Evolutionary conservation across 1,140 invertebrate species (phyloP).

Genomic region (Papilio polytes): DNA sequence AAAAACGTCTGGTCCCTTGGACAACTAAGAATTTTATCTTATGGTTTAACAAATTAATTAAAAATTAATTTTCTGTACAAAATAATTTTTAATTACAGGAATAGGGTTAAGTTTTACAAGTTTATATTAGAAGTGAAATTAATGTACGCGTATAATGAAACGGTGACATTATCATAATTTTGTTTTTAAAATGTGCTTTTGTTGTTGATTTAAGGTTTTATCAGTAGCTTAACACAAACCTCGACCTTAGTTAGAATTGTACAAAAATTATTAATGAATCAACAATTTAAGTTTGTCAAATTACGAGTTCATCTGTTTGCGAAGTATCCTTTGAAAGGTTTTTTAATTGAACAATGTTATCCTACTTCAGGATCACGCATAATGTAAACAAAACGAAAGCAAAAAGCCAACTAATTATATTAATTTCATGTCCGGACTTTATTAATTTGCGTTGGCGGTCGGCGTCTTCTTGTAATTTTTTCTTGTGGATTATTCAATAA

Average conservation of each 20-base stretch:
- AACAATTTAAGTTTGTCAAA: no score
- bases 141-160: background rate
- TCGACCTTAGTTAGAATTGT: no score
- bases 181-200: background rate
- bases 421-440: constrained; percentile 51
- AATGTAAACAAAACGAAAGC: constrained; percentile 35
- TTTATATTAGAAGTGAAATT: background rate
- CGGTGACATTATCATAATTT: background rate
- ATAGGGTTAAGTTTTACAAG: background rate
- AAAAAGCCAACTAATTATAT: constrained; percentile 59
- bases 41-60: background rate
- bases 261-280: no score
- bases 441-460: constrained; percentile 66
- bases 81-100: background rate
- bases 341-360: background rate
- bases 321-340: no score
- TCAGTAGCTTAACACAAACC: no score
- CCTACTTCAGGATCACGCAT: background rate
- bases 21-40: background rate
- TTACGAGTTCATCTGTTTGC: no score
- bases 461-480: constrained; percentile 53
- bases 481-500: constrained; percentile 73
- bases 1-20: background rate
- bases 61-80: background rate
- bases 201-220: background rate